Conservation (phyloP, 2,888 invertebrate species). For the Peribatodes rhomboidaria region DNA sequence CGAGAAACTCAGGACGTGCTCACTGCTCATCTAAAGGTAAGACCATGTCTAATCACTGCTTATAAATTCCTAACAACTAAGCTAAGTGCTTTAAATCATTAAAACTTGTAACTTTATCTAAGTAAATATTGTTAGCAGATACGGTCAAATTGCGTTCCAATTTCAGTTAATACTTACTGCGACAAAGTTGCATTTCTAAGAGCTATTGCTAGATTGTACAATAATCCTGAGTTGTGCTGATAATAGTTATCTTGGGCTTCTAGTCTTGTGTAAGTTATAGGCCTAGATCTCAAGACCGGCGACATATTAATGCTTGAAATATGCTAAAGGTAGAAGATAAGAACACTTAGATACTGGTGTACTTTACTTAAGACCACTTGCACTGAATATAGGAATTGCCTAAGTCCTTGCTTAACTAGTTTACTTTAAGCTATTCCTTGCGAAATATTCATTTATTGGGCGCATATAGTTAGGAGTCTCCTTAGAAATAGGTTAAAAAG, state of each 20-base stretch:
- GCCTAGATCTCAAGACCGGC: constrained; percentile 7
- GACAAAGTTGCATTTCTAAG: neutral
- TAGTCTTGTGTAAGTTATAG: constrained; percentile 38
- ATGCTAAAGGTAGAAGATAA: neutral
- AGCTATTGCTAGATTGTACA: neutral
- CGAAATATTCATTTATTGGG: no score
- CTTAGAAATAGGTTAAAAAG: no score
- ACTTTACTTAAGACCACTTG: no score
- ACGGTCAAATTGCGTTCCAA: neutral
- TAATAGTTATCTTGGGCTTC: constrained; percentile 20
- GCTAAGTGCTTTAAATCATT: neutral
- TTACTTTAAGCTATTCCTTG: no score
- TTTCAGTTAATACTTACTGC: neutral
- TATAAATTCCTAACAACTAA: constrained; percentile 12
- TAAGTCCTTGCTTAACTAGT: no score
- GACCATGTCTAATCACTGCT: constrained; percentile 23
- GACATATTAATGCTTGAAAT: constrained; percentile 8
- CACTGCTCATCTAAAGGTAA: constrained; percentile 28
- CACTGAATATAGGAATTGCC: no score
- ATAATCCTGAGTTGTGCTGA: constrained; percentile 8
- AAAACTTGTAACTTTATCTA: neutral
- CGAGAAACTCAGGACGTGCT: constrained; percentile 15
- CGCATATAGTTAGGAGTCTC: no score
- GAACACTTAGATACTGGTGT: neutral
- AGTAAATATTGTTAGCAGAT: neutral